Evolutionary conservation across 2,888 invertebrate genomes (phyloP).

Genomic region (Blastobasis lacticolella): DNA sequence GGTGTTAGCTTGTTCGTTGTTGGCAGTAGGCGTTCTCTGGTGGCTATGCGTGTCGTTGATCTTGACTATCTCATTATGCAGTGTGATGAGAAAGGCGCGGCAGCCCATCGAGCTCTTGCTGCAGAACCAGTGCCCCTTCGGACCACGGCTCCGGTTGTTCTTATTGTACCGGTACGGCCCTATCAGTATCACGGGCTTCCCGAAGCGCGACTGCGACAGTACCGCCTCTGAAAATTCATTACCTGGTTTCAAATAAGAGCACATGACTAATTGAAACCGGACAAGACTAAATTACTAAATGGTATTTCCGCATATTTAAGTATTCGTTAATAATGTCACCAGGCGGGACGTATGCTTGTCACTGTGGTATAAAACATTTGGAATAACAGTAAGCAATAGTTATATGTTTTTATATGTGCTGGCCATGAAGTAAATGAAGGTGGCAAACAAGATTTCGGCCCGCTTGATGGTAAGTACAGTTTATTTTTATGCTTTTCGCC

Average conservation of each 20-base stretch:
- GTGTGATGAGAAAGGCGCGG: constrained; percentile 32
- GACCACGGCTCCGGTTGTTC: constrained; percentile 15
- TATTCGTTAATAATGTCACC: not conserved
- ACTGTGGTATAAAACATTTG: not conserved
- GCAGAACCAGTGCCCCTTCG: constrained; percentile 22
- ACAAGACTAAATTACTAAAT: not conserved
- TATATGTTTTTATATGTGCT: no score
- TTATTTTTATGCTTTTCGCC: no score
- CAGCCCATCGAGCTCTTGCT: constrained; percentile 25
- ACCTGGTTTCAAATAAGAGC: not conserved
- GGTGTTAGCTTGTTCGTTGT: no score
- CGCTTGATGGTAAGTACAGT: no score
- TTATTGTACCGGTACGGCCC: constrained; percentile 28
- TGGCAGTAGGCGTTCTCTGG: not conserved
- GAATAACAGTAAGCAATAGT: no score
- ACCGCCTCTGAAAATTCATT: constrained; percentile 7
- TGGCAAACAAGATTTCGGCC: no score
- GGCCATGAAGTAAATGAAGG: no score
- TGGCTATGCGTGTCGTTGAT: constrained; percentile 20
- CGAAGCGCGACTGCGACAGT: constrained; percentile 21
- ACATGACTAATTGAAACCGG: not conserved
- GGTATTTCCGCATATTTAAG: not conserved
- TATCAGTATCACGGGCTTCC: constrained; percentile 29
- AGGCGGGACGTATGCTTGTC: not conserved
- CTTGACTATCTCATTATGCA: constrained; percentile 25